These are phyloP conservation scores for Polypterus bichir DNA, from an alignment of 2,113 vertebrate species.

Conservation along the genomic window DNA sequence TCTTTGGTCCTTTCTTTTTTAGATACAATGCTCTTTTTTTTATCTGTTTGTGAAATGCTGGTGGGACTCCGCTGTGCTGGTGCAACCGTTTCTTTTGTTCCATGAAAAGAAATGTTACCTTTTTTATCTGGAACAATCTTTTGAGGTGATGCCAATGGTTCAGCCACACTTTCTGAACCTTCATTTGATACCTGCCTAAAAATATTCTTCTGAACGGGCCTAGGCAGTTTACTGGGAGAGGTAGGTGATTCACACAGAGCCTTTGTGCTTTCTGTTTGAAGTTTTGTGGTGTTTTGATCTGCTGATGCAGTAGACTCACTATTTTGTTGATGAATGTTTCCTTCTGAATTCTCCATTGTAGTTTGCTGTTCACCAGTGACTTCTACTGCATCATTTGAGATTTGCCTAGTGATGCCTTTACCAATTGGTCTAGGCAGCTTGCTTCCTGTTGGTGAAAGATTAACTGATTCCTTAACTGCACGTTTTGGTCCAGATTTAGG, in stretches of 20 bases:
- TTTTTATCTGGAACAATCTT: too few relatives aligned
- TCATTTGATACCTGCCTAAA: too few relatives aligned
- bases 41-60: constrained; percentile 14
- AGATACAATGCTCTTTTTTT: constrained; percentile 13
- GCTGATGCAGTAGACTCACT: constrained; percentile 17
- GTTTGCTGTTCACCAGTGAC: background rate
- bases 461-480: too few relatives aligned
- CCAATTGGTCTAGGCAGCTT: constrained; percentile 9
- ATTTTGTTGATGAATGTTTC: constrained; percentile 17
- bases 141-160: too few relatives aligned
- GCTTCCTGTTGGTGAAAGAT: constrained; percentile 29
- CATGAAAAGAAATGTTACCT: too few relatives aligned
- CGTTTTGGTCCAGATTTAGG: too few relatives aligned
- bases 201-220: too few relatives aligned
- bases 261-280: constrained; percentile 18
- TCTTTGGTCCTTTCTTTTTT: constrained; percentile 19
- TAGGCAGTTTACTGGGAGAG: too few relatives aligned
- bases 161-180: too few relatives aligned
- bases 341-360: background rate
- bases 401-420: constrained; percentile 16
- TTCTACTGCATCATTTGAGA: constrained; percentile 23
- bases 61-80: too few relatives aligned
- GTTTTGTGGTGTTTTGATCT: constrained; percentile 23
- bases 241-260: too few relatives aligned
- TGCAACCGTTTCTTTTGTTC: too few relatives aligned